Evolutionary conservation across 2,113 vertebrate species (phyloP), one percentile per base, ranked within the genome.

Genomic region (Sinocyclocheilus anophthalmus): DNA sequence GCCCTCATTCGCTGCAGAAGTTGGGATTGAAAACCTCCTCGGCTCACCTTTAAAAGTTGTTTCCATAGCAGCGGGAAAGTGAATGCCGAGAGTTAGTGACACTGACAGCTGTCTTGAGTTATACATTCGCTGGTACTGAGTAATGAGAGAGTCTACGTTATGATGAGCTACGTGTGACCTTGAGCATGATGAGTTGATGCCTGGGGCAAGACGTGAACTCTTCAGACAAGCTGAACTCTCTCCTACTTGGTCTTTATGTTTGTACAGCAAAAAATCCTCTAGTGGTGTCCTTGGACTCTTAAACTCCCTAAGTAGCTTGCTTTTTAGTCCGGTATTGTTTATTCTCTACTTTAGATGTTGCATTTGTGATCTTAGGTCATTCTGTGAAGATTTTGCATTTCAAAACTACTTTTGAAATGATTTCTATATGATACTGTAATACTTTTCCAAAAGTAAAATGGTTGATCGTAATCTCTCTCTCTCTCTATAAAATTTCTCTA

Each of bases 61-160:
- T 84, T 84, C 69, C 82, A 84, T 84, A 84, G 82, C 69, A 84
- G 82, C 82, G 0, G 69, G 82, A 84, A 84, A 73, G 50, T 75
- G 50, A 73, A 84, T 84, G 22, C 53, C 5, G 6, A 16, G 67
- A 84, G 81, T 73, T 73, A 72, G 69, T 69, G 80, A 82, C 80
- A 70, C 80, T 82, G 80, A 82, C 63, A 81, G 79, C 79, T 82
- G 42, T 69, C 45, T 82, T 70, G 63, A 53, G 80, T 22, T 81
- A 16, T 48, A 48, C 63, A 82, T 50, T 53, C 0, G 26, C 63
- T 82, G 26, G 16, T 82, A 70, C 61, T 55, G 82, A 84, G 82
- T 84, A 73, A 73, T 59, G 82, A 84, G 67, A 76, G 73, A 76
- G 42, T 81, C n/a, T 26, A 48, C 3, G 48, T 73, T 73, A 24